phyloP scores from a whole-genome alignment of 1,140 invertebrate genomes.

The Cydia splendana region DNA sequence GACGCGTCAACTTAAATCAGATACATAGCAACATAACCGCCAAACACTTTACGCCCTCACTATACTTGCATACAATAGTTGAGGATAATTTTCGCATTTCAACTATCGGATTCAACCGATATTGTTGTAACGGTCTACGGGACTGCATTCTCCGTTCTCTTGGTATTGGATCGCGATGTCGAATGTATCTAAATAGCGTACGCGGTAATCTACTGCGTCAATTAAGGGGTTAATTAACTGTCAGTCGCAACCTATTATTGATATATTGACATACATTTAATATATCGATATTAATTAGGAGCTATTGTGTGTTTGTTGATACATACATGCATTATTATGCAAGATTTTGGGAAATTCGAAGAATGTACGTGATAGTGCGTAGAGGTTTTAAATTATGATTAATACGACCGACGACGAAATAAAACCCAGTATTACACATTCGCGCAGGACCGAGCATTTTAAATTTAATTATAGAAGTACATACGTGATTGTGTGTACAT shows the following conservation, averaged over 20 bases:
- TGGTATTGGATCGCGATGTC: conserved; percentile 55
- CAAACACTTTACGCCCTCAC: conserved; percentile 67
- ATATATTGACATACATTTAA: conserved; percentile 7
- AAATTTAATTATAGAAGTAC: too few relatives aligned
- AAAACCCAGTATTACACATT: too few relatives aligned
- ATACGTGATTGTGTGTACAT: too few relatives aligned
- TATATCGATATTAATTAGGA: conserved; percentile 16
- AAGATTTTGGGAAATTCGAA: background rate
- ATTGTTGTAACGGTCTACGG: conserved; percentile 67
- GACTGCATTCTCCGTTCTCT: conserved; percentile 60
- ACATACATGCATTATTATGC: background rate
- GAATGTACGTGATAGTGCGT: too few relatives aligned
- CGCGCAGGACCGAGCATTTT: too few relatives aligned
- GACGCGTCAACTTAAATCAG: conserved; percentile 73
- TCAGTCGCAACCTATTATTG: conserved; percentile 15
- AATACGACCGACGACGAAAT: too few relatives aligned
- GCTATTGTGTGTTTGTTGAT: background rate
- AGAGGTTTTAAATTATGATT: too few relatives aligned
- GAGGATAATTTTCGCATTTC: conserved; percentile 73
- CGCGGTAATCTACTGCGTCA: conserved; percentile 9
- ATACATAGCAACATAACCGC: conserved; percentile 74
- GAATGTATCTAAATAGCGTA: conserved; percentile 23
- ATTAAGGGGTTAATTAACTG: conserved; percentile 19
- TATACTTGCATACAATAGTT: conserved; percentile 47
- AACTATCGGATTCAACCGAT: conserved; percentile 68